Evolutionary conservation across 1,140 invertebrate species (phyloP).

Genomic region (Pachyrhynchus sulphureomaculatus): DNA sequence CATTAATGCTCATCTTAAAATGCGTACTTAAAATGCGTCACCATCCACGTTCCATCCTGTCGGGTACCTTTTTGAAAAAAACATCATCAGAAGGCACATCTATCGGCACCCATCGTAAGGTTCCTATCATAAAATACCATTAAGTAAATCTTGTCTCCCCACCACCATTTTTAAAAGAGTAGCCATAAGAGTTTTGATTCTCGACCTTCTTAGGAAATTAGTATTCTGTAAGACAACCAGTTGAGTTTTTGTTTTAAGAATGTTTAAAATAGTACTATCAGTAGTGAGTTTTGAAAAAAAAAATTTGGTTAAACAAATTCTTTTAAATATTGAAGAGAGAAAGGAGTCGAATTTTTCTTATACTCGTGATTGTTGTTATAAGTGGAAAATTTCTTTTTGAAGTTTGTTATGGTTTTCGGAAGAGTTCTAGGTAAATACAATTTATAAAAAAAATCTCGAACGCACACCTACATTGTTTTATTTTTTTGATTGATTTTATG

Average conservation of each 20-base stretch:
- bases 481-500: too few species aligned
- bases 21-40: too few species aligned
- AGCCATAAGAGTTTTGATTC: neutral
- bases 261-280: constrained; percentile 6
- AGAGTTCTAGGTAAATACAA: too few species aligned
- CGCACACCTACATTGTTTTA: too few species aligned
- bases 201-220: constrained; percentile 16
- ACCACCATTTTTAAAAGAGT: constrained; percentile 1
- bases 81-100: neutral
- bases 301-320: too few species aligned
- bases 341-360: too few species aligned
- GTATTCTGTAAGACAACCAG: constrained; percentile 24
- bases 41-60: constrained; percentile 24
- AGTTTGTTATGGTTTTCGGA: too few species aligned
- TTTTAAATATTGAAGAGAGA: too few species aligned
- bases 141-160: constrained; percentile 4
- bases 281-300: too few species aligned
- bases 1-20: constrained; percentile 13
- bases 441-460: too few species aligned
- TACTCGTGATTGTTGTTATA: too few species aligned
- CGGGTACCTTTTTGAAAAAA: constrained; percentile 14
- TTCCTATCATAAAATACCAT: neutral
- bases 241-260: constrained; percentile 15
- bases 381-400: too few species aligned
- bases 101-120: neutral